Base-by-base conservation (phyloP, 2,888 invertebrate species). In the Gibbula magus region DNA sequence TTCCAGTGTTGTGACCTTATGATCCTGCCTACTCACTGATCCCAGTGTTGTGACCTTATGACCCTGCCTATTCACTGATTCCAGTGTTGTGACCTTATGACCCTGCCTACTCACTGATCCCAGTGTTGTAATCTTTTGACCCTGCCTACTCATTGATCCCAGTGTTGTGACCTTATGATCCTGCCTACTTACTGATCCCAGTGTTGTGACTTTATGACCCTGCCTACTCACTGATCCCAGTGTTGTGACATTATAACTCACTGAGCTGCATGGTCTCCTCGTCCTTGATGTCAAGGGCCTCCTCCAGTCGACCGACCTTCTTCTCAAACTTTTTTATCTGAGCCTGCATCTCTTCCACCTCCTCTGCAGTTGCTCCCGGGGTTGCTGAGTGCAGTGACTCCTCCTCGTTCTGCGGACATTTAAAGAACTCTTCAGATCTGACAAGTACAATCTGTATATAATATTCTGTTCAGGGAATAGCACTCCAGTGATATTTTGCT, bases 311-410 rank as follows among this genome's bases (percentile, higher is more conserved):
- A 16, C 81, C 77, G 2, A 89, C 82, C 70, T 88, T 89, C 79
- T 88, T 87, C 39, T 87, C 87, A 25, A 88, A 75, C 1, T 82
- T 83, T 32, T 87, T 84, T 2, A 89, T 79, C 79, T 90, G 88
- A 16, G 88, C 87, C 29, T 83, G 82, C 70, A 91, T 80, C n/a
- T 84, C 87, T 73, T 91, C 91, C n/a, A 89, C 83, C 78, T 91
- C 90, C 52, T 87, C 86, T 77, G 86, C 51, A 0, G 51, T 86
- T 8, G 86, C 73, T 53, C 82, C 82, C 10, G 87, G 87, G 8
- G 87, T 82, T 51, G 83, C 82, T 16, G 87, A 86, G 20, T 80
- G 83, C 52, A 86, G 29, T 0, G 86, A 85, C 16, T 85, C 86
- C 67, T 86, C 87, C 8, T 61, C 61, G 13, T 84, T 79, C 88